These are phyloP conservation scores for Yponomeuta plumbellus DNA, from an alignment of 2,888 invertebrate genomes.

Conservation along the genomic window DNA sequence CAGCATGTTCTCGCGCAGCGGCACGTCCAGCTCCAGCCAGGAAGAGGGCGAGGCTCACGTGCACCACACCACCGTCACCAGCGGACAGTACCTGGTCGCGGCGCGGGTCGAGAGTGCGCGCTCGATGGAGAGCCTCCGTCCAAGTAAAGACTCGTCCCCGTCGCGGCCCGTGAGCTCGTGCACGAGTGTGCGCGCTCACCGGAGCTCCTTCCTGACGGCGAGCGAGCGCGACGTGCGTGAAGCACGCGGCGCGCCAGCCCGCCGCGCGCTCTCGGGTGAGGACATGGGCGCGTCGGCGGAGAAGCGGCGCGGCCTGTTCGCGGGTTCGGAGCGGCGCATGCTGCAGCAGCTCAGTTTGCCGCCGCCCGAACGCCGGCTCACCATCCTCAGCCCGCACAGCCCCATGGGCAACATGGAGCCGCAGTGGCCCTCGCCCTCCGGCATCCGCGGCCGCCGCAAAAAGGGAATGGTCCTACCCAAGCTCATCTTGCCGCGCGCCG, in stretches of 20 bases:
- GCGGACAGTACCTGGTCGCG: conserved; percentile 74
- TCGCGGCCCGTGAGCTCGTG: conserved; percentile 74
- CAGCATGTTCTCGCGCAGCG: conserved; percentile 72
- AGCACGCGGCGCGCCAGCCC: conserved; percentile 78
- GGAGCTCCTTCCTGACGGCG: conserved; percentile 79
- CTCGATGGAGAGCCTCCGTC: conserved; percentile 84
- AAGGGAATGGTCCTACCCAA: conserved; percentile 85
- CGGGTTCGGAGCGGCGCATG: conserved; percentile 78
- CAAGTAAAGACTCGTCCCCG: conserved; percentile 72
- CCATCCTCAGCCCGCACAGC: conserved; percentile 87
- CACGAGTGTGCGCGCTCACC: conserved; percentile 66
- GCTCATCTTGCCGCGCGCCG: conserved; percentile 84
- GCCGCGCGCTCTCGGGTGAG: conserved; percentile 79
- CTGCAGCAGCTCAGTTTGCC: conserved; percentile 83
- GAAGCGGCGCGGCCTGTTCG: conserved; percentile 80
- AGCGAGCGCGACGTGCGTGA: conserved; percentile 82
- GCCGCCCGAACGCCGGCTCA: conserved; percentile 81
- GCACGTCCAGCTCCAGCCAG: conserved; percentile 82
- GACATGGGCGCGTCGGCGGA: conserved; percentile 79
- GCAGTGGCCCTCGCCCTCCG: conserved; percentile 76
- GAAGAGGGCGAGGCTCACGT: conserved; percentile 81
- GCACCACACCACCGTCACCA: conserved; percentile 57
- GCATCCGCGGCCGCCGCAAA: conserved; percentile 79
- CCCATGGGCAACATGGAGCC: conserved; percentile 83
- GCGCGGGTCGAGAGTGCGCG: conserved; percentile 77